phyloP scores from a whole-genome alignment of 2,113 vertebrate species.

The Lipotes vexillifer region DNA sequence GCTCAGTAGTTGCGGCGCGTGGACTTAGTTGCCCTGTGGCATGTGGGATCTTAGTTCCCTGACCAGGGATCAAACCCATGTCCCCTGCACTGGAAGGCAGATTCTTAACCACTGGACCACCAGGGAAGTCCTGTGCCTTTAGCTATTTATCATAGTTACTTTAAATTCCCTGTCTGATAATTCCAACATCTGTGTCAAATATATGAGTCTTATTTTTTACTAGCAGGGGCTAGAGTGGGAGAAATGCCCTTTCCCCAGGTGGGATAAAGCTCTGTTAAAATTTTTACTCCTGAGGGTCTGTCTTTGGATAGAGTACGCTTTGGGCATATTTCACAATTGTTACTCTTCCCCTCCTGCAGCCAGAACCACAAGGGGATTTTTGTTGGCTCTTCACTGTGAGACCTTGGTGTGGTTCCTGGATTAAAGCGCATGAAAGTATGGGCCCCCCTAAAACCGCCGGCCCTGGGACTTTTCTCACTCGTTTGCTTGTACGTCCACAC shows the following conservation, averaged over 20 bases:
- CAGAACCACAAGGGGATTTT: neutral
- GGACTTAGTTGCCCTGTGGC: too few relatives aligned
- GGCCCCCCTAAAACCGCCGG: neutral
- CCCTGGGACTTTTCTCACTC: neutral
- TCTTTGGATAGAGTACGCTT: neutral
- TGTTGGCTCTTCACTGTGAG: neutral
- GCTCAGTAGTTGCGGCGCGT: accelerated
- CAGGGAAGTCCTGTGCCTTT: neutral
- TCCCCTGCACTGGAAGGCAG: too few relatives aligned
- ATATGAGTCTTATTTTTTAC: neutral
- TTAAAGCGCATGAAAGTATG: neutral
- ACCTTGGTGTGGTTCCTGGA: neutral
- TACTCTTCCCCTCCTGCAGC: neutral
- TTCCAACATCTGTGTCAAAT: neutral
- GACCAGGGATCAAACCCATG: too few relatives aligned
- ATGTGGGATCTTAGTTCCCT: too few relatives aligned
- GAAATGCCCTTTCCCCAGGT: neutral
- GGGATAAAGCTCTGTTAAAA: neutral
- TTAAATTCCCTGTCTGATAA: neutral
- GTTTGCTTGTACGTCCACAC: neutral
- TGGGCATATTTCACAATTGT: neutral
- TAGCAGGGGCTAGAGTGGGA: neutral
- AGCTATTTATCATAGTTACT: neutral
- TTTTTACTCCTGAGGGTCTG: neutral
- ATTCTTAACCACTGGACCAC: too few relatives aligned